phyloP scores from a whole-genome alignment of 1,140 invertebrate species.

The Hycleus phaleratus region DNA sequence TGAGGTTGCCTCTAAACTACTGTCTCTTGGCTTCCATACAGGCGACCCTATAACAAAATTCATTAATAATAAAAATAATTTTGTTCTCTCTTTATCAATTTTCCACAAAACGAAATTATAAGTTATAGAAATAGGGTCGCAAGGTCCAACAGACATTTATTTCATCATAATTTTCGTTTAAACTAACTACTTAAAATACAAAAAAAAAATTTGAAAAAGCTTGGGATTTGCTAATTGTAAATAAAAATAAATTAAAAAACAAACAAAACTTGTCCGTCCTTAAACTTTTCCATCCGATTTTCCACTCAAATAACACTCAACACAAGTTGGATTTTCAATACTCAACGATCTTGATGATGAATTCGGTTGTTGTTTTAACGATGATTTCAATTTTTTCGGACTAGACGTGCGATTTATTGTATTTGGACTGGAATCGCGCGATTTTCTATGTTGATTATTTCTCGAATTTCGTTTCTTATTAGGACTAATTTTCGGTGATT shows the following conservation, averaged over 20 bases:
- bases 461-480: conserved; percentile 21
- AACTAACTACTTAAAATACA: conserved; percentile 9
- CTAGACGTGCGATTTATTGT: conserved; percentile 12
- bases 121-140: conserved; percentile 30
- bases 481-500: conserved; percentile 21
- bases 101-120: neutral
- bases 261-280: conserved; percentile 30
- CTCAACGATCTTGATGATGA: conserved; percentile 31
- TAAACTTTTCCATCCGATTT: conserved; percentile 44
- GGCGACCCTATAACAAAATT: conserved; percentile 69
- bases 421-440: conserved; percentile 20
- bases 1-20: conserved; percentile 39
- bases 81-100: neutral
- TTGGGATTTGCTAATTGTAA: conserved; percentile 23
- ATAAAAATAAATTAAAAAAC: neutral
- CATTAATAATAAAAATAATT: too few relatives aligned
- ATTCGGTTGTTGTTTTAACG: conserved; percentile 38
- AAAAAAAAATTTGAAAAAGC: conserved; percentile 21
- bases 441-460: conserved; percentile 18
- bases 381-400: conserved; percentile 34
- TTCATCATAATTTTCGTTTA: neutral
- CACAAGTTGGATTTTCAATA: conserved; percentile 56
- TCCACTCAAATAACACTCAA: conserved; percentile 53
- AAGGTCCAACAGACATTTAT: conserved; percentile 38
- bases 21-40: conserved; percentile 84